These are phyloP conservation scores for Oscheius sp. DNA, from an alignment of 2,888 invertebrate genomes.

Conservation along the genomic window DNA sequence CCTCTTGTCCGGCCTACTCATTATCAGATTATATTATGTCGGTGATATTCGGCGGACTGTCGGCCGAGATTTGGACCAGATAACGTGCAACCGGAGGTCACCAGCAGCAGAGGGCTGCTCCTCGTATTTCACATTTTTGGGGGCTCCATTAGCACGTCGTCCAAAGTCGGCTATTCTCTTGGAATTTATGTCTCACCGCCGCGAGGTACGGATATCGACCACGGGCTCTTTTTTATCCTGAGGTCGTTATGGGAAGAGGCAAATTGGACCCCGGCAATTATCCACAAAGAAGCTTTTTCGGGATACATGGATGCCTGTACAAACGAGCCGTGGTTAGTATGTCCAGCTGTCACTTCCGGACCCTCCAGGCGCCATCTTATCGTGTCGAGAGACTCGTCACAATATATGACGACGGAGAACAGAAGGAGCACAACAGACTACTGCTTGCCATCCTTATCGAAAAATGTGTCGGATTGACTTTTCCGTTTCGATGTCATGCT, in stretches of 20 bases:
- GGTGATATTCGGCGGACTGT: conserved; percentile 11
- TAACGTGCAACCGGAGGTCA: background rate
- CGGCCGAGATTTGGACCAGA: conserved; percentile 12
- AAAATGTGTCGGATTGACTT: background rate
- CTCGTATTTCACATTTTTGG: background rate
- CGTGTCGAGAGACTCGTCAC: background rate
- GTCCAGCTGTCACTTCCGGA: conserved; percentile 2
- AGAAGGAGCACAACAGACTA: background rate
- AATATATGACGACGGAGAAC: too few species aligned
- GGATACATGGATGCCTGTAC: conserved; percentile 18
- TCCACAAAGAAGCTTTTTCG: background rate
- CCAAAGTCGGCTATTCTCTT: conserved; percentile 5
- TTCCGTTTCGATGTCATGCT: background rate
- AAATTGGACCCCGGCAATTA: too few species aligned
- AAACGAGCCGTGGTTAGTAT: background rate
- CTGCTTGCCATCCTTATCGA: background rate
- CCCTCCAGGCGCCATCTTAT: conserved; percentile 6
- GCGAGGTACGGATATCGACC: background rate
- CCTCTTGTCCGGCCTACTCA: background rate
- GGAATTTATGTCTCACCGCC: conserved; percentile 22
- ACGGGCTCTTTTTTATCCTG: too few species aligned
- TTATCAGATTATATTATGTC: conserved; percentile 21
- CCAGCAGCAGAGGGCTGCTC: background rate
- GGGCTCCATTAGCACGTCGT: conserved; percentile 20
- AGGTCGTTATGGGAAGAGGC: too few species aligned